Base-by-base conservation (phyloP, 2,797 vertebrate species). In the Leptodactylus fallax region DNA sequence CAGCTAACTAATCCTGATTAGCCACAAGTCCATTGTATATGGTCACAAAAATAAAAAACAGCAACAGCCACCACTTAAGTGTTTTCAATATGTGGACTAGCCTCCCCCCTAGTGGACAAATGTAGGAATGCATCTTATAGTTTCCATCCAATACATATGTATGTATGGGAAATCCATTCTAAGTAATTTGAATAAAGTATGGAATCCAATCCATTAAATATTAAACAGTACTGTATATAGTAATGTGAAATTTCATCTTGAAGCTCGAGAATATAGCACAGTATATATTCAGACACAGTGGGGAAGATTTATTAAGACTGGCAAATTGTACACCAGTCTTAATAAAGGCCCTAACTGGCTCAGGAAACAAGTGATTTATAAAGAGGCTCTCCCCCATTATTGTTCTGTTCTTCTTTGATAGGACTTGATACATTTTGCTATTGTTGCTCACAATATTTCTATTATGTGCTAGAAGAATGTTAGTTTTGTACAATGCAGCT, bases 31-130 rank as follows among this genome's bases (percentile, higher is more conserved):
- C 36, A 14, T 25, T 45, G 2, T 74, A 21, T 74, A 49, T 21
- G 8, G 19, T 74, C 17, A 74, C 14, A 21, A 49, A 74, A 49
- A 21, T 49, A 74, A n/a, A 45, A 16, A 47, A 12, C 9, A 23
- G 10, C 16, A 47, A 21, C 49, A 19, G 47, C 17, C 36, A 47
- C 69, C 19, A 19, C 3, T n/a, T 12, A 19, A 47, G 17, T 76
- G 17, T 45, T 45, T 6, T 58, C 6, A 77, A 61, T 45, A 55
- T 67, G 49, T 79, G 87, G 81, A n/a, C n/a, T 69, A 45, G 21
- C 56, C 47, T 79, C 74, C 74, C 81, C 65, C 74, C 87, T 88
- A 19, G 87, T 88, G 87, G 36, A 53, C 67, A 76, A 85, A 25
- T 3, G 2, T 58, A 51, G 56, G 11, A n/a, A 49, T 60, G 55